These are phyloP conservation scores for Eublepharis macularius DNA, from an alignment of 2,113 vertebrate genomes.

Conservation along the genomic window DNA sequence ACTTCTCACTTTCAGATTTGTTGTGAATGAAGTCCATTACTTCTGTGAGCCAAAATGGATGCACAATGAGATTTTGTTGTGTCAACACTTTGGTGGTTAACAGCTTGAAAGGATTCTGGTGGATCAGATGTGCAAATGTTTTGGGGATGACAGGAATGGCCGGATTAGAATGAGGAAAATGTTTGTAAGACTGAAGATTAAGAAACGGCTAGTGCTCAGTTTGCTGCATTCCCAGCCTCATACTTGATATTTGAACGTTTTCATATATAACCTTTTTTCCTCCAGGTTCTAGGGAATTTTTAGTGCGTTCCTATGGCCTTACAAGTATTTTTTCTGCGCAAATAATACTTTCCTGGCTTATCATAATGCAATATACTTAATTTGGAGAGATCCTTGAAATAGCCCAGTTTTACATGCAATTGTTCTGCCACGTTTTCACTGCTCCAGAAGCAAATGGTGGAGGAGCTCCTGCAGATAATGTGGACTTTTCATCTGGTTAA, in stretches of 20 bases:
- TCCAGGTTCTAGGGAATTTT: slow-evolving; percentile 56
- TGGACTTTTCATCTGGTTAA: slow-evolving; percentile 72
- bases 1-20: slow-evolving; percentile 31
- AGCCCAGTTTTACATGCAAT: slow-evolving; percentile 66
- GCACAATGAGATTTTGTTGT: slow-evolving; percentile 25
- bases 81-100: slow-evolving; percentile 34
- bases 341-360: slow-evolving; percentile 54
- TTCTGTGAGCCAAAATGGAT: slow-evolving; percentile 43
- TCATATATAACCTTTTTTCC: slow-evolving; percentile 45
- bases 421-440: slow-evolving; percentile 67
- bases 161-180: slow-evolving; percentile 45
- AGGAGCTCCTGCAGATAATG: slow-evolving; percentile 69
- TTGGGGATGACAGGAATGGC: slow-evolving; percentile 55
- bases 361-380: slow-evolving; percentile 71
- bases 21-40: slow-evolving; percentile 31
- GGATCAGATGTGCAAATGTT: slow-evolving; percentile 50
- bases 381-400: slow-evolving; percentile 52
- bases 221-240: slow-evolving; percentile 43
- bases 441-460: slow-evolving; percentile 61
- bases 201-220: slow-evolving; percentile 48
- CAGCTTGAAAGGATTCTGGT: slow-evolving; percentile 23
- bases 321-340: slow-evolving; percentile 58
- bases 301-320: slow-evolving; percentile 76
- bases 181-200: slow-evolving; percentile 47
- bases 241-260: slow-evolving; percentile 55